A percentile compares a stretch with the other conserved stretches of the same genome.
Evolutionary conservation across 2,888 invertebrate genomes (phyloP).

Genomic region (Pseudanteris insignis): DNA sequence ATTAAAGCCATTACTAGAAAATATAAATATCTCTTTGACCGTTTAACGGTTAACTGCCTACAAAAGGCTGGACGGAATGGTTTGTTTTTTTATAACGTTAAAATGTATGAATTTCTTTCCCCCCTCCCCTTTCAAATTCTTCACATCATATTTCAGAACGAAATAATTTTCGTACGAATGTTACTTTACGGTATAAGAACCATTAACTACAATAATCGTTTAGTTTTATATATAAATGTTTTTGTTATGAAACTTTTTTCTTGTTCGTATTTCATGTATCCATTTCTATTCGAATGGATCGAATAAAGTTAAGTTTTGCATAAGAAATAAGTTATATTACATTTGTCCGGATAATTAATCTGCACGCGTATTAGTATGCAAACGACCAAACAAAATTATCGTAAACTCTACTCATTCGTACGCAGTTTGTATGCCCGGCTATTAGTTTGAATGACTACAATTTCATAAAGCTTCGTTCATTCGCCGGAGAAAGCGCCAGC

Average conservation of each 20-base stretch:
- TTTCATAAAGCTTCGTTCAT: slow-evolving; percentile 13
- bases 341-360: slow-evolving; percentile 18
- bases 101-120: no score
- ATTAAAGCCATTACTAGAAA: slow-evolving; percentile 42
- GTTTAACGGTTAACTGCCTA: slow-evolving; percentile 59
- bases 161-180: no score
- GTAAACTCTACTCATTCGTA: slow-evolving; percentile 17
- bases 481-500: not conserved
- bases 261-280: no score
- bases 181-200: no score
- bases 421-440: slow-evolving; percentile 5
- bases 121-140: no score
- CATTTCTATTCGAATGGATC: no score
- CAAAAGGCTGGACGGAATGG: slow-evolving; percentile 62
- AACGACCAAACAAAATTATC: slow-evolving; percentile 25
- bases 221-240: no score
- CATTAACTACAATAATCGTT: no score
- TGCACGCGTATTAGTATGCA: slow-evolving; percentile 17
- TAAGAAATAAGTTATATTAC: slow-evolving; percentile 21
- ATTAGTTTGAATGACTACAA: slow-evolving; percentile 3
- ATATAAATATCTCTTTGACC: slow-evolving; percentile 48
- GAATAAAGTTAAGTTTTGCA: no score
- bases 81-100: slow-evolving; percentile 12
- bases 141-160: no score
- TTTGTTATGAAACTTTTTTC: no score